phyloP scores from a whole-genome alignment of 2,113 vertebrate genomes.

The Microtus montanus region DNA sequence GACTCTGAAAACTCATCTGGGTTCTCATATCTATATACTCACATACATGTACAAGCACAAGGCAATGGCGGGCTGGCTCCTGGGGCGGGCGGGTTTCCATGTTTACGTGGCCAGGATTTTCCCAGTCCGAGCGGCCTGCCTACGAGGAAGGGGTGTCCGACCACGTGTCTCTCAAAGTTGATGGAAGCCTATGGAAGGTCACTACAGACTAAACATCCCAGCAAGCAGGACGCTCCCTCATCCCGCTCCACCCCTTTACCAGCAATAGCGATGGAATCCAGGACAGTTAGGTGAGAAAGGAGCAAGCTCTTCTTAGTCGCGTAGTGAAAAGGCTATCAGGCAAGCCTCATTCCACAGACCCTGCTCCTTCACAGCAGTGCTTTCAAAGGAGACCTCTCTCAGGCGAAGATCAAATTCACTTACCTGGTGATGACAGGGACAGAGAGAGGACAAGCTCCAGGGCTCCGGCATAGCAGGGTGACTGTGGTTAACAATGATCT shows the following conservation, averaged over 20 bases:
- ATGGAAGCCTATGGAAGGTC: not conserved
- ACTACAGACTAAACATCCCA: too few species aligned
- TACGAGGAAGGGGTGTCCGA: not conserved
- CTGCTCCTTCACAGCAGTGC: not conserved
- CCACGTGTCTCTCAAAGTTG: not conserved
- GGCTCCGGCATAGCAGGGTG: not conserved
- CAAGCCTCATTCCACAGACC: not conserved
- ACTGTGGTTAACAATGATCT: not conserved
- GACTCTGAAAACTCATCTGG: not conserved
- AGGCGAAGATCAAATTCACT: not conserved
- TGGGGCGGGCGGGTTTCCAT: fast-evolving
- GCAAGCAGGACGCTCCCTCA: not conserved
- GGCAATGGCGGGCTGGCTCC: not conserved
- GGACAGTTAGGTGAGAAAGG: not conserved
- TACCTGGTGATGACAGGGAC: not conserved
- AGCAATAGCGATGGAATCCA: too few species aligned
- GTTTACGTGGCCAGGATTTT: not conserved
- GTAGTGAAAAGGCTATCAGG: not conserved
- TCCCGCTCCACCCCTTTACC: not conserved
- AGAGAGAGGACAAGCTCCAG: not conserved
- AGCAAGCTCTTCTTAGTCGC: not conserved
- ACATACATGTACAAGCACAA: not conserved
- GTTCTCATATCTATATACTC: not conserved
- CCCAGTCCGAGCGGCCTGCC: not conserved
- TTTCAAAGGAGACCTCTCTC: slow-evolving; percentile 49